These are phyloP conservation scores for Panurus biarmicus DNA, from an alignment of 2,113 vertebrate genomes.

Conservation along the genomic window DNA sequence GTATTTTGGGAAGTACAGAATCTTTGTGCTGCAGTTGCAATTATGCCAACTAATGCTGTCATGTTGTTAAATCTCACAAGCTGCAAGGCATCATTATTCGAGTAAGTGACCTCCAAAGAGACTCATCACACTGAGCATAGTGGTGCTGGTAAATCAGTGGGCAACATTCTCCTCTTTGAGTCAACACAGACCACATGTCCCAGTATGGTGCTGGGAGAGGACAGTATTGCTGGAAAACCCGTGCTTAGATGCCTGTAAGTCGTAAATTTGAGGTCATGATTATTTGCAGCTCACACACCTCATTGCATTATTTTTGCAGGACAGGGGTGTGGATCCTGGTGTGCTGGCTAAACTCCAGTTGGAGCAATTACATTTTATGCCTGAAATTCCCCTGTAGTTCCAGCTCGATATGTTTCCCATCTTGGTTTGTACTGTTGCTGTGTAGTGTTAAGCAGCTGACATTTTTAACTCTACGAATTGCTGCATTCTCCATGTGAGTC, in stretches of 20 bases:
- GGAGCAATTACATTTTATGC: conserved; percentile 30
- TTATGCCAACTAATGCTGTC: neutral
- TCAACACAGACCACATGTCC: neutral
- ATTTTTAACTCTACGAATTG: neutral
- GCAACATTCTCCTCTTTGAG: neutral
- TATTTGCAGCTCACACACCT: conserved; percentile 47
- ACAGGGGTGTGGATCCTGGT: conserved; percentile 55
- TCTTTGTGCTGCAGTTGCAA: neutral
- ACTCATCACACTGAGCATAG: neutral
- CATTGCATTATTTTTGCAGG: conserved; percentile 38
- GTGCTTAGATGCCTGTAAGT: neutral
- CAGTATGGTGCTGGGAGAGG: conserved; percentile 18
- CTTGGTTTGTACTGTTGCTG: conserved; percentile 1
- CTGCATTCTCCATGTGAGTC: neutral
- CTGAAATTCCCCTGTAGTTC: conserved; percentile 29
- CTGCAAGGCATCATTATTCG: neutral
- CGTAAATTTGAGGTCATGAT: conserved; percentile 39
- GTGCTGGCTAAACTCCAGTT: conserved; percentile 45
- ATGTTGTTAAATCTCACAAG: neutral
- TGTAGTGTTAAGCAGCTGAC: conserved; percentile 5
- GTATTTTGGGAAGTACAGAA: neutral
- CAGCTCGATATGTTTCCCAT: conserved; percentile 17
- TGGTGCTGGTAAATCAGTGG: conserved; percentile 7
- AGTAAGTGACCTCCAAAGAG: neutral
- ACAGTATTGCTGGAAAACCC: neutral